Percentiles rank a stretch among this genome's conserved stretches.
Evolutionary conservation across 1,140 invertebrate genomes (phyloP).

Genomic region (Sminthurides bifidus): DNA sequence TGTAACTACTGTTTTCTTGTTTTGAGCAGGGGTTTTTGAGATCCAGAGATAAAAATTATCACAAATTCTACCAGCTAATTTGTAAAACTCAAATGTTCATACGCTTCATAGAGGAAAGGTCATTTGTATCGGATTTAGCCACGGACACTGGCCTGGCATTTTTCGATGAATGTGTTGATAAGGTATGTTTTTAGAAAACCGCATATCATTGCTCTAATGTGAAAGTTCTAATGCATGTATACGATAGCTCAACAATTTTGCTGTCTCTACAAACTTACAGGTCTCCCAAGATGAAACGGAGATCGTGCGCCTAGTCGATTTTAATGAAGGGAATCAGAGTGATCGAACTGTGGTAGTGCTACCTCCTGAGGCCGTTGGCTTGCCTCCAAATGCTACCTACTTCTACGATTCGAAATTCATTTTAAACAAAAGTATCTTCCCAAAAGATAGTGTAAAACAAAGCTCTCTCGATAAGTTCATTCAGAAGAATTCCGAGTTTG

Average conservation of each 20-base stretch:
- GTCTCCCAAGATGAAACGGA: constrained; percentile 43
- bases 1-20: constrained; percentile 9
- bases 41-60: constrained; percentile 64
- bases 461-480: constrained; percentile 19
- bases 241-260: neutral
- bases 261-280: constrained; percentile 28
- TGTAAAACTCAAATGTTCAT: constrained; percentile 96
- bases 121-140: constrained; percentile 95
- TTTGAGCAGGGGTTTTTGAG: constrained; percentile 44
- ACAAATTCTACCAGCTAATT: constrained; percentile 79
- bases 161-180: constrained; percentile 94
- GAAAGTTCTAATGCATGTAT: neutral
- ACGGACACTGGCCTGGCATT: constrained; percentile 86
- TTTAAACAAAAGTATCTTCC: constrained; percentile 37
- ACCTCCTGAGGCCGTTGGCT: constrained; percentile 66
- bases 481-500: constrained; percentile 38
- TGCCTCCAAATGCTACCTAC: constrained; percentile 34
- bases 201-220: constrained; percentile 26
- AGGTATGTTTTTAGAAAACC: too few species aligned
- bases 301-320: constrained; percentile 52
- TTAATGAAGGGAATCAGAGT: constrained; percentile 59
- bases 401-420: constrained; percentile 34
- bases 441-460: constrained; percentile 12
- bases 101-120: constrained; percentile 95
- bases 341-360: constrained; percentile 90